Evolutionary conservation across 2,888 invertebrate species (phyloP).

Genomic region (Neoscelio sp.): DNA sequence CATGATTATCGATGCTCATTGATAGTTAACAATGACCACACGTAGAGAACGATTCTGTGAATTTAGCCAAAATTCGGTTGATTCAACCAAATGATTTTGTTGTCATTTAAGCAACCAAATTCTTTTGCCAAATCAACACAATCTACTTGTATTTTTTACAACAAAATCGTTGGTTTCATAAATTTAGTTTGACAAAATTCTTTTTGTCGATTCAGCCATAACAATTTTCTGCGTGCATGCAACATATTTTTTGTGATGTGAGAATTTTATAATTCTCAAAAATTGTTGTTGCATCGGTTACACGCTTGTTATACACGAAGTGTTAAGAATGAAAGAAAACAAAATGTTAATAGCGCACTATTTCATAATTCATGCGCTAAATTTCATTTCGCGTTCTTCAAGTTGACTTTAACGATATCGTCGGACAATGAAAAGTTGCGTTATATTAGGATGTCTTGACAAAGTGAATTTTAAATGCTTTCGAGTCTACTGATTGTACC

Average conservation of each 20-base stretch:
- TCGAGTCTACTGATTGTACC: slow-evolving; percentile 14
- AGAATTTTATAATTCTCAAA: background rate
- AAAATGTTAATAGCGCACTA: slow-evolving; percentile 12
- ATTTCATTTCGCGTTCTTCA: slow-evolving; percentile 11
- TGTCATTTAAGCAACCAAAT: too few relatives aligned
- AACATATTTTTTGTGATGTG: background rate
- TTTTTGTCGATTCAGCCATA: too few relatives aligned
- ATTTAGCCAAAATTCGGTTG: too few relatives aligned
- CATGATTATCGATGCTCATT: too few relatives aligned
- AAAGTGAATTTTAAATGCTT: slow-evolving; percentile 47
- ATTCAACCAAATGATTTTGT: too few relatives aligned
- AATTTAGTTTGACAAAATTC: too few relatives aligned
- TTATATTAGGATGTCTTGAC: slow-evolving; percentile 51
- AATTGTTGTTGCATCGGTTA: background rate
- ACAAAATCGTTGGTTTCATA: too few relatives aligned
- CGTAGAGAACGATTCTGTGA: too few relatives aligned
- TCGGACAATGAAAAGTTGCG: slow-evolving; percentile 43
- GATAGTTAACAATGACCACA: too few relatives aligned
- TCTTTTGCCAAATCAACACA: too few relatives aligned
- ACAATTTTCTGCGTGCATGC: too few relatives aligned
- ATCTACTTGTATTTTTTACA: too few relatives aligned
- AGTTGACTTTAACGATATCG: slow-evolving; percentile 31
- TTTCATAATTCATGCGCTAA: slow-evolving; percentile 33
- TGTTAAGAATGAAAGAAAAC: slow-evolving; percentile 35
- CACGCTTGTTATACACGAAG: slow-evolving; percentile 19